These are phyloP conservation scores for Ornithorhynchus anatinus DNA, from an alignment of 2,113 vertebrate species.

Conservation along the genomic window DNA sequence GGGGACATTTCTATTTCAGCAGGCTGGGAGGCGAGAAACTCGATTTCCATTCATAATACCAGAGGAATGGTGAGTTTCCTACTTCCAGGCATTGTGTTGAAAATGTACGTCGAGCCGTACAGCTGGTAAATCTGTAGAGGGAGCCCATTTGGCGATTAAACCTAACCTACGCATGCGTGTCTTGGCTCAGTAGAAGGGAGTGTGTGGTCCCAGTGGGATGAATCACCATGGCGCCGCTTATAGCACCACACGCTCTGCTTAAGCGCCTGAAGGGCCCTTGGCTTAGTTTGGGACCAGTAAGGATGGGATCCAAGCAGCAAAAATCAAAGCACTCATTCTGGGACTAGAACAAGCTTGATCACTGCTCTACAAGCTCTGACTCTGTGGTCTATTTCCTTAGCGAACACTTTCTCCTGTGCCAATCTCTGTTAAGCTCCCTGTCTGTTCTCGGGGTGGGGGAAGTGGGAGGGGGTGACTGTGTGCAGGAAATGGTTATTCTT, in stretches of 20 bases:
- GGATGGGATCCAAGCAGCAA: slow-evolving; percentile 38
- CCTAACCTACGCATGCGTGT: not conserved
- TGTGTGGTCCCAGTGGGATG: not conserved
- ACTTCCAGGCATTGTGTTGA: not conserved
- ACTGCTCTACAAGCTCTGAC: slow-evolving; percentile 45
- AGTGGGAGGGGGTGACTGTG: not conserved
- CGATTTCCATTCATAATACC: not conserved
- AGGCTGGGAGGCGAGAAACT: not conserved
- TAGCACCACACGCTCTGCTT: slow-evolving; percentile 36
- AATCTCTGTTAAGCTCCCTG: slow-evolving; percentile 29
- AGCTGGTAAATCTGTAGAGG: slow-evolving; percentile 25
- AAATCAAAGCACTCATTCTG: slow-evolving; percentile 54
- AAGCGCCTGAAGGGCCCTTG: slow-evolving; percentile 52
- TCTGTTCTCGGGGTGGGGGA: slow-evolving; percentile 27
- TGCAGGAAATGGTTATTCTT: slow-evolving; percentile 8
- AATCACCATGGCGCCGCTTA: slow-evolving; percentile 43
- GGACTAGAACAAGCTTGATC: slow-evolving; percentile 54
- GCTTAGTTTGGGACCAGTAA: slow-evolving; percentile 45
- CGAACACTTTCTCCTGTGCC: slow-evolving; percentile 39
- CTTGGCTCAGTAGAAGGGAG: not conserved
- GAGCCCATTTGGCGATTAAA: not conserved
- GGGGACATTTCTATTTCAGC: not conserved
- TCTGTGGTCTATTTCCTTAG: slow-evolving; percentile 45
- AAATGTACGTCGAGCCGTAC: slow-evolving; percentile 12
- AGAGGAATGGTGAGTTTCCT: not conserved